Conservation (phyloP, 2,797 vertebrate species). For the Cossypha caffra region DNA sequence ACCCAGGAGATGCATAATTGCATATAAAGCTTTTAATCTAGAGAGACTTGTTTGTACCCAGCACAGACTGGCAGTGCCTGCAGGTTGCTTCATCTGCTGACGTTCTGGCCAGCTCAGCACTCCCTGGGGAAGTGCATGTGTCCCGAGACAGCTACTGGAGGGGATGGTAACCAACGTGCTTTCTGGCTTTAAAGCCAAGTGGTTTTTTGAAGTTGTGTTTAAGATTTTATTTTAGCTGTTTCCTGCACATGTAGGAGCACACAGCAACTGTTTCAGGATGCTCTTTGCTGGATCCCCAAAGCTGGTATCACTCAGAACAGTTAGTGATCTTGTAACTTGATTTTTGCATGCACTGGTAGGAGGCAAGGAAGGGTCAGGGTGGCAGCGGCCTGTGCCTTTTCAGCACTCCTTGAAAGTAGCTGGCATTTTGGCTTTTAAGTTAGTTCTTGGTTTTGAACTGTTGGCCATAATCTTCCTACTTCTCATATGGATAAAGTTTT, state of each 20-base stretch:
- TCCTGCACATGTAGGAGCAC: neutral
- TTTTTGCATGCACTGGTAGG: neutral
- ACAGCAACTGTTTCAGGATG: neutral
- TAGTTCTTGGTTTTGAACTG: neutral
- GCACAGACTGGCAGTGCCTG: neutral
- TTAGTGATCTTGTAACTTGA: neutral
- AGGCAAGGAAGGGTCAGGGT: neutral
- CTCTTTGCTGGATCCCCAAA: neutral
- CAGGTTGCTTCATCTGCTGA: conserved; percentile 21
- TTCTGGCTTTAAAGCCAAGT: neutral
- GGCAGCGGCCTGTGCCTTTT: accelerated
- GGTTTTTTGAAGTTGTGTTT: neutral
- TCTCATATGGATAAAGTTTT: neutral
- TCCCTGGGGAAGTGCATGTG: neutral
- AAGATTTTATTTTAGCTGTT: neutral
- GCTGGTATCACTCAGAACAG: neutral
- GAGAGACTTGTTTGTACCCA: conserved; percentile 2
- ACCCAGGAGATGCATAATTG: conserved; percentile 34
- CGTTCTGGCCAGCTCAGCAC: neutral
- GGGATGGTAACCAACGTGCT: accelerated
- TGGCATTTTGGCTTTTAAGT: neutral
- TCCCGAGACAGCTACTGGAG: neutral
- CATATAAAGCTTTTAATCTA: conserved; percentile 7
- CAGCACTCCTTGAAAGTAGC: neutral
- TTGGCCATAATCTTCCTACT: neutral